Evolutionary conservation across 2,888 invertebrate species (phyloP).

Genomic region (Sialis fuliginosa): DNA sequence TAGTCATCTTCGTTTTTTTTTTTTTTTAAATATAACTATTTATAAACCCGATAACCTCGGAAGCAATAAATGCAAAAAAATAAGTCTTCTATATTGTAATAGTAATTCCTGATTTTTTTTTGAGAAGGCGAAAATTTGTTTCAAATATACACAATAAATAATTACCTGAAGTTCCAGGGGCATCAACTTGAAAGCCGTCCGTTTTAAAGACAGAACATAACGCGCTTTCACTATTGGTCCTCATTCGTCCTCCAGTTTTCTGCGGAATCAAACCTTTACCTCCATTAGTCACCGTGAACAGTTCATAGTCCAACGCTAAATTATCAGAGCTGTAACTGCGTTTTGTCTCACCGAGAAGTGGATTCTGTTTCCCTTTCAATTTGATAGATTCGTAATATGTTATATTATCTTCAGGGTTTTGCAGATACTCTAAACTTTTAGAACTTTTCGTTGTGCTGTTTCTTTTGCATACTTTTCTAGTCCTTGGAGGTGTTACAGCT

Average conservation of each 20-base stretch:
- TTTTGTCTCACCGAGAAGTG: slow-evolving; percentile 14
- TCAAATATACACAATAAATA: no score
- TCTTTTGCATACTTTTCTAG: slow-evolving; percentile 22
- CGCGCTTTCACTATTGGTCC: slow-evolving; percentile 12
- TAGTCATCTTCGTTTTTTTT: no score
- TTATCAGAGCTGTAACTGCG: slow-evolving; percentile 34
- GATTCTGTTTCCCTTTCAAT: slow-evolving; percentile 19
- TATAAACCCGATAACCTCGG: no score
- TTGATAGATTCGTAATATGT: slow-evolving; percentile 29
- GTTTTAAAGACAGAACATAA: no score
- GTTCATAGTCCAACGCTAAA: slow-evolving; percentile 58
- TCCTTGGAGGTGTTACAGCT: slow-evolving; percentile 12
- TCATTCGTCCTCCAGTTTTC: slow-evolving; percentile 21
- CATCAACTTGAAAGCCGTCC: no score
- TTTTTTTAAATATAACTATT: no score
- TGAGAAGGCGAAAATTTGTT: no score
- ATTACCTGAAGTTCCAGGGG: no score
- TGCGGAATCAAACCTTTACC: slow-evolving; percentile 8
- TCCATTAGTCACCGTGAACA: slow-evolving; percentile 35
- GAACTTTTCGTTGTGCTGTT: slow-evolving; percentile 20
- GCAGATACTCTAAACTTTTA: slow-evolving; percentile 33
- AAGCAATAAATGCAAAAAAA: no score
- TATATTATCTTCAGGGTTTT: slow-evolving; percentile 26
- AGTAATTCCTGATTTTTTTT: no score
- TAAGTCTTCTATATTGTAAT: no score